Base-by-base conservation (phyloP, 2,888 invertebrate genomes). In the Lycia hirtaria region DNA sequence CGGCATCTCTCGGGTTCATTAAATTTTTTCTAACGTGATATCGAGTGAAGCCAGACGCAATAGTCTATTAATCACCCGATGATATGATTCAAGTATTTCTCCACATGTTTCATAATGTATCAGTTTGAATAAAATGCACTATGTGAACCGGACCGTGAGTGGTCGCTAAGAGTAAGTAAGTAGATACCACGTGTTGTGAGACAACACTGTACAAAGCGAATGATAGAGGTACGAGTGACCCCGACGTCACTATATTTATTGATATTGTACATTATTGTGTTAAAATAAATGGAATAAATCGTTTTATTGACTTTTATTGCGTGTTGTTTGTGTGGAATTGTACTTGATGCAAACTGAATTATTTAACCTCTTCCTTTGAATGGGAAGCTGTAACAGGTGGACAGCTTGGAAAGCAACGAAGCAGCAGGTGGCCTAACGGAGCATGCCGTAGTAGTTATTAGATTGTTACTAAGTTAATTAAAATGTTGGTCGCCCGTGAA, bases 221-320 rank as follows among this genome's bases (percentile, higher is more conserved):
- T 76, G 71, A 76, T 81, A 83, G 74, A 73, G 73, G 81, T 80
- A 83, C 73, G 78, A 82, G 87, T 88, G 88, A 88, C 85, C 78
- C 84, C 79, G 81, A 90, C 81, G 84, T 87, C 85, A 89, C 83
- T 88, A 90, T 89, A 88, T 91, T 90, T 91, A 90, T 90, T 89
- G 86, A 90, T 87, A 89, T 84, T 89, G 86, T 89, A 89, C 88
- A 89, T 89, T 85, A 84, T 91, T 91, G 88, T 89, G 90, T 91
- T 91, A 81, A 76, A 90, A 89, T 88, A 89, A 91, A 91, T 82
- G 75, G 71, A 83, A 76, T 82, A 77, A 85, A 83, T 75, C 62
- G 60, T 67, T 33, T 30, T 53, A 40, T 57, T 60, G 59, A 63
- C 68, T 67, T 63, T 53, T 45, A 56, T 62, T 56, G 1, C 26